A percentile compares a stretch with the other conserved stretches of the same genome.
phyloP scores from a whole-genome alignment of 2,113 vertebrate species.

The Polyodon spathula region DNA sequence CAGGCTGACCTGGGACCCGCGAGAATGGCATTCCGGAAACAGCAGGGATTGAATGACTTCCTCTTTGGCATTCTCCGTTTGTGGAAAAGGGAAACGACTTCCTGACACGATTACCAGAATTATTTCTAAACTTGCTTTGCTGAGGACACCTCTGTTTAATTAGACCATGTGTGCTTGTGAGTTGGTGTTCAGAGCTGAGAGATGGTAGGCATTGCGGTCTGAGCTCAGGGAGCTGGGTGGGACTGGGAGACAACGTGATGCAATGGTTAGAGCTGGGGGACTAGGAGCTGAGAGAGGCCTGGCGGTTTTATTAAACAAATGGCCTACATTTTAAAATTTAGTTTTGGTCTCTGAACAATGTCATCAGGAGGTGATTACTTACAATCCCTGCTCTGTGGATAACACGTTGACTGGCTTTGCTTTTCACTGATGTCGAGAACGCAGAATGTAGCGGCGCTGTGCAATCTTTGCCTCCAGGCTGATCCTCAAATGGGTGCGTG shows the following conservation, averaged over 20 bases:
- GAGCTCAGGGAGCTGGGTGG: too few relatives aligned
- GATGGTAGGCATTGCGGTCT: too few relatives aligned
- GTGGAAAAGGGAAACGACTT: constrained; percentile 15
- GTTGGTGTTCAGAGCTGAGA: too few relatives aligned
- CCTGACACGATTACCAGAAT: constrained; percentile 13
- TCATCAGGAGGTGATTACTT: constrained; percentile 9
- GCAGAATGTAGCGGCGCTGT: neutral
- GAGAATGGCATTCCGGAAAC: constrained; percentile 37
- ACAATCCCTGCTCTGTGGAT: constrained; percentile 3
- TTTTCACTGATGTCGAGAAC: constrained; percentile 10
- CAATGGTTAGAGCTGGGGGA: too few relatives aligned
- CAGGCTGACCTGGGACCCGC: constrained; percentile 22
- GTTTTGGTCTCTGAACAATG: too few relatives aligned
- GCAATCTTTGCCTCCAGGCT: constrained; percentile 18
- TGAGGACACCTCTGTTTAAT: too few relatives aligned
- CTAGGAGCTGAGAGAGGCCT: too few relatives aligned
- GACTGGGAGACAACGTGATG: too few relatives aligned
- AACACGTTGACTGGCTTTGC: constrained; percentile 8
- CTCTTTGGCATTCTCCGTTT: constrained; percentile 28
- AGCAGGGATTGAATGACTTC: constrained; percentile 42
- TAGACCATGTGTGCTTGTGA: too few relatives aligned
- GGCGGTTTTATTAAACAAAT: too few relatives aligned
- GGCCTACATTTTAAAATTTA: too few relatives aligned
- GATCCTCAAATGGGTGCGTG: constrained; percentile 19
- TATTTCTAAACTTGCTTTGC: constrained; percentile 9